Evolutionary conservation across 2,888 invertebrate species (phyloP).

Genomic region (Plebejus melissa): DNA sequence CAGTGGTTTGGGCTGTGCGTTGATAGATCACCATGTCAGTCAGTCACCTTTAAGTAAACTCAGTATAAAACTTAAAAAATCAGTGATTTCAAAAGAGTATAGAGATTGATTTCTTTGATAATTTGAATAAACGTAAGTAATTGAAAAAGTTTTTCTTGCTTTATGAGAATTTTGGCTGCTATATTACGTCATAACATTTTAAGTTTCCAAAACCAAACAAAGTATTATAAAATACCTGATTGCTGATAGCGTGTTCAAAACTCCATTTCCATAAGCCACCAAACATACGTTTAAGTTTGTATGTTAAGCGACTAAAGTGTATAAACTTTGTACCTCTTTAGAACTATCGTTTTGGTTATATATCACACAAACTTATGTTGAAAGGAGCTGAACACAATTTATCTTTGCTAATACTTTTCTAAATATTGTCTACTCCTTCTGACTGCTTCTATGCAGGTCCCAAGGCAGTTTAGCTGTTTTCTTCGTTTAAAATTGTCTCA

Average conservation of each 20-base stretch:
- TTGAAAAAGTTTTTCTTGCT: too few relatives aligned
- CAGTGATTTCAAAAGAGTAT: too few relatives aligned
- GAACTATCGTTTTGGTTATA: conserved; percentile 41
- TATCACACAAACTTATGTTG: conserved; percentile 5
- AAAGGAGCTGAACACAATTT: conserved; percentile 6
- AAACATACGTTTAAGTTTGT: conserved; percentile 61
- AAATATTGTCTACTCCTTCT: background rate
- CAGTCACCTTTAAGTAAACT: too few relatives aligned
- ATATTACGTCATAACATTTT: background rate
- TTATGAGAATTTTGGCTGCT: too few relatives aligned
- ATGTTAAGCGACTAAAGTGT: conserved; percentile 45
- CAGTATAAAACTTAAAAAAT: too few relatives aligned
- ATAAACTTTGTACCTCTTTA: conserved; percentile 44
- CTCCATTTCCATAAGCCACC: conserved; percentile 51
- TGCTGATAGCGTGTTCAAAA: conserved; percentile 15
- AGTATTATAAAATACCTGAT: conserved; percentile 10
- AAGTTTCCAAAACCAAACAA: conserved; percentile 26
- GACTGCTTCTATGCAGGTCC: too few relatives aligned
- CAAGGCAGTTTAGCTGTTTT: too few relatives aligned
- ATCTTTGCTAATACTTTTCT: conserved; percentile 13
- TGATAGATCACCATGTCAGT: too few relatives aligned
- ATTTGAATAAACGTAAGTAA: too few relatives aligned
- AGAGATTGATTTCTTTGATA: too few relatives aligned
- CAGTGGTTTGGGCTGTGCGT: too few relatives aligned
- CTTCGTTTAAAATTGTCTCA: too few relatives aligned